phyloP scores from a whole-genome alignment of 2,888 invertebrate genomes.

The Yponomeuta cagnagella region DNA sequence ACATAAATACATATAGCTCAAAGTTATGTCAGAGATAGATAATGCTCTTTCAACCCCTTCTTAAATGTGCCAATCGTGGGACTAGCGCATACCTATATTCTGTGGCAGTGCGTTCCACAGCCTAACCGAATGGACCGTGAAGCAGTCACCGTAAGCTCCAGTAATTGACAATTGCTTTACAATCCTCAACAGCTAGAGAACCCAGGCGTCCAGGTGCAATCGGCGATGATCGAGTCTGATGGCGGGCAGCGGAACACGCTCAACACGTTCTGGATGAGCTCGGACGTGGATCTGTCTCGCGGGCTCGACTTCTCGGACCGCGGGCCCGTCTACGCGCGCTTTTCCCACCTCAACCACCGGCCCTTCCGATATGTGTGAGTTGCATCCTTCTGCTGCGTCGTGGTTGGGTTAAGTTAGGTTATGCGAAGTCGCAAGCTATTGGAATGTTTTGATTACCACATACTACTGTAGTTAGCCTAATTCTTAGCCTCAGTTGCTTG shows the following conservation, averaged over 20 bases:
- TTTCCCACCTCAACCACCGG: conserved; percentile 86
- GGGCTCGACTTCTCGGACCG: conserved; percentile 86
- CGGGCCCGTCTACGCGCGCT: conserved; percentile 81
- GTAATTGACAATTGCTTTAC: background rate
- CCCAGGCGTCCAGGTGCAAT: conserved; percentile 73
- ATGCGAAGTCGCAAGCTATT: background rate
- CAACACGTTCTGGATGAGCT: conserved; percentile 86
- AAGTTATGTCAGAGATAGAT: too few species aligned
- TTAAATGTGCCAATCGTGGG: too few species aligned
- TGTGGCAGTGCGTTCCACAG: too few species aligned
- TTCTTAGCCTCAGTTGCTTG: too few species aligned
- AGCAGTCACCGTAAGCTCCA: too few species aligned
- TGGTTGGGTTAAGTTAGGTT: background rate
- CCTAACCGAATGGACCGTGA: too few species aligned
- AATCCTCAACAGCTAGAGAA: conserved; percentile 70
- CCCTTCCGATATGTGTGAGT: conserved; percentile 79
- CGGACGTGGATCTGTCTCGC: conserved; percentile 85
- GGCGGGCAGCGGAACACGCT: conserved; percentile 73
- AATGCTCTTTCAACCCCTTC: too few species aligned
- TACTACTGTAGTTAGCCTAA: too few species aligned
- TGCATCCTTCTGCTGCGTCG: background rate
- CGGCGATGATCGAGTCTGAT: conserved; percentile 56
- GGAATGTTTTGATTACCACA: too few species aligned
- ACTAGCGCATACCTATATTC: too few species aligned
- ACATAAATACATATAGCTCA: too few species aligned